Percentiles rank a stretch among this genome's conserved stretches.
These are phyloP conservation scores for Psittacula cyanocephala DNA, from an alignment of 2,113 vertebrate species.

Conservation along the genomic window DNA sequence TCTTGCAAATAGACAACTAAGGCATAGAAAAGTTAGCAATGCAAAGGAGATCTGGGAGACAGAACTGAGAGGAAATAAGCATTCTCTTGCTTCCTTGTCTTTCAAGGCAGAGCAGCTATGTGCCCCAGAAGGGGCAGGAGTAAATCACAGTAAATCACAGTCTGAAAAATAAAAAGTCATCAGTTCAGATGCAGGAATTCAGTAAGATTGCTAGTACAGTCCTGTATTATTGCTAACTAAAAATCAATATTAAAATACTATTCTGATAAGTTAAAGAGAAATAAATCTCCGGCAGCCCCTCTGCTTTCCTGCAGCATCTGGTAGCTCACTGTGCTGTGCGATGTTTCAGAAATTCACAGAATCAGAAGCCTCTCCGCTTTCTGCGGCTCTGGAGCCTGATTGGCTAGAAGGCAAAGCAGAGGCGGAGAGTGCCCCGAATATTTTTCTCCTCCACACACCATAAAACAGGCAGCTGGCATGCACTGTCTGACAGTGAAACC, in stretches of 20 bases:
- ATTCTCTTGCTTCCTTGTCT: not conserved
- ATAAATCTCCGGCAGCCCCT: not conserved
- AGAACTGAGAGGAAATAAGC: not conserved
- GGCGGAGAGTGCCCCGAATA: conserved; percentile 60
- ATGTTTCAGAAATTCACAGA: not conserved
- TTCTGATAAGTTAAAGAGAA: not conserved
- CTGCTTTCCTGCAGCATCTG: not conserved
- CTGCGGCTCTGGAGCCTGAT: conserved; percentile 22
- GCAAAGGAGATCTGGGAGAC: not conserved
- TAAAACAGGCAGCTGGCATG: conserved; percentile 39
- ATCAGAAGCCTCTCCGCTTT: conserved; percentile 14
- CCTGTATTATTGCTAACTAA: not conserved
- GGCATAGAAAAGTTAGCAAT: not conserved
- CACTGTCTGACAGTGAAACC: not conserved
- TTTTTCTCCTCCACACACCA: conserved; percentile 22
- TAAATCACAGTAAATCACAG: not conserved
- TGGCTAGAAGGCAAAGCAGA: conserved; percentile 65
- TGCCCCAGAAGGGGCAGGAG: not conserved
- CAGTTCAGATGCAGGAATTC: not conserved
- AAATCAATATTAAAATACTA: not conserved
- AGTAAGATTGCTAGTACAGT: not conserved
- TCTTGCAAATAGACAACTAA: not conserved
- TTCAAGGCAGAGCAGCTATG: not conserved
- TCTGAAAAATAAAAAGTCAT: not conserved
- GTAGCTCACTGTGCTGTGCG: not conserved